phyloP scores from a whole-genome alignment of 2,797 vertebrate genomes.

The Poecilia picta region DNA sequence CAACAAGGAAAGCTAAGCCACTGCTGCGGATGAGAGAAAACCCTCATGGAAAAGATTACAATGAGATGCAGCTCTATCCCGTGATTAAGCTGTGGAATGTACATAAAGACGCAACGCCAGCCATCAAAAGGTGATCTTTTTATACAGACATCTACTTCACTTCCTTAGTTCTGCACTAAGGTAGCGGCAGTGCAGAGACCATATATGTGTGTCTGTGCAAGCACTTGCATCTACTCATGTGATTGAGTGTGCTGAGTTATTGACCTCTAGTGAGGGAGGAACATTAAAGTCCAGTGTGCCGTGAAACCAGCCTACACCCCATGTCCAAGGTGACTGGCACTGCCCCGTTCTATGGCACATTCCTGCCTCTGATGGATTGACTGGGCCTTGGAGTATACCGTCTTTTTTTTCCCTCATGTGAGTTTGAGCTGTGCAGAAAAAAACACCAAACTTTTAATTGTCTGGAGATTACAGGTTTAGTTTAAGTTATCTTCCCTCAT shows the following conservation, averaged over 20 bases:
- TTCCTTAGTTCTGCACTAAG: slow-evolving; percentile 29
- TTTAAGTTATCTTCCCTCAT: slow-evolving; percentile 34
- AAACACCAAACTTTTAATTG: slow-evolving; percentile 38
- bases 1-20: slow-evolving; percentile 48
- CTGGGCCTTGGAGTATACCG: slow-evolving; percentile 51
- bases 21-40: slow-evolving; percentile 34
- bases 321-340: slow-evolving; percentile 77
- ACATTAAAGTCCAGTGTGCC: slow-evolving; percentile 75
- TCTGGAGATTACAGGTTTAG: slow-evolving; percentile 39
- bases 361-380: slow-evolving; percentile 74
- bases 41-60: slow-evolving; percentile 24
- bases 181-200: not conserved
- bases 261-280: slow-evolving; percentile 73
- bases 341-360: slow-evolving; percentile 66
- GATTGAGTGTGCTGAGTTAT: slow-evolving; percentile 66
- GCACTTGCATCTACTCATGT: slow-evolving; percentile 36
- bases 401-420: slow-evolving; percentile 3
- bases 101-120: slow-evolving; percentile 34
- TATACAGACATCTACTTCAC: slow-evolving; percentile 36
- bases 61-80: slow-evolving; percentile 26
- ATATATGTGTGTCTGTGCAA: slow-evolving; percentile 4
- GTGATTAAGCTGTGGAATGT: slow-evolving; percentile 48
- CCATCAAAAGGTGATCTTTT: slow-evolving; percentile 55
- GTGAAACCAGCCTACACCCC: slow-evolving; percentile 71
- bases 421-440: slow-evolving; percentile 9